phyloP scores from a whole-genome alignment of 2,888 invertebrate species.

The Serrognathus titanus region DNA sequence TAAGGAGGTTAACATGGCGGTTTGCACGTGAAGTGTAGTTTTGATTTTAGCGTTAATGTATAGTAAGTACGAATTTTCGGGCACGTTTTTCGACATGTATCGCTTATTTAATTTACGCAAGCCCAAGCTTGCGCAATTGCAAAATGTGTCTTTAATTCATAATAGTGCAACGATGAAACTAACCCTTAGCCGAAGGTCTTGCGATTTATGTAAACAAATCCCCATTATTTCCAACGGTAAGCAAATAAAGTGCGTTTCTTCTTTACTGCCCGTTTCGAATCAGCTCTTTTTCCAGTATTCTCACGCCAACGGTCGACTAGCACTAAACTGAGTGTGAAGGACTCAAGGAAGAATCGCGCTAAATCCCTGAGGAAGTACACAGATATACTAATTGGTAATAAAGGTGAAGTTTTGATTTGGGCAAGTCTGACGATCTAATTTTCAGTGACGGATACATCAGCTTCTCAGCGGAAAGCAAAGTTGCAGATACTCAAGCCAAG shows the following conservation, averaged over 20 bases:
- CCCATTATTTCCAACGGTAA: conserved; percentile 32
- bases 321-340: conserved; percentile 32
- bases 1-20: conserved; percentile 8
- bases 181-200: conserved; percentile 30
- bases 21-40: conserved; percentile 9
- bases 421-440: conserved; percentile 12
- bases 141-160: conserved; percentile 31
- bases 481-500: conserved; percentile 65
- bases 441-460: conserved; percentile 61
- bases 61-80: conserved; percentile 20
- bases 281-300: conserved; percentile 18
- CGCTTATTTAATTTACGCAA: conserved; percentile 36
- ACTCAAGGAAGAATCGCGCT: conserved; percentile 29
- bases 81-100: conserved; percentile 28
- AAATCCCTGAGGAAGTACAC: conserved; percentile 29
- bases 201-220: conserved; percentile 40
- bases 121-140: conserved; percentile 30
- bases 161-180: conserved; percentile 3
- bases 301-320: conserved; percentile 34
- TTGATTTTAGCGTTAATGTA: conserved; percentile 2
- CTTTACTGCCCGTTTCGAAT: background rate
- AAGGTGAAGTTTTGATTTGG: background rate
- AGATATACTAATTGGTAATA: conserved; percentile 34
- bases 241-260: background rate
- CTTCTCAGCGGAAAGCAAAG: conserved; percentile 64